Conservation (phyloP, 2,113 vertebrate species). For the Rhagologus leucostigma region DNA sequence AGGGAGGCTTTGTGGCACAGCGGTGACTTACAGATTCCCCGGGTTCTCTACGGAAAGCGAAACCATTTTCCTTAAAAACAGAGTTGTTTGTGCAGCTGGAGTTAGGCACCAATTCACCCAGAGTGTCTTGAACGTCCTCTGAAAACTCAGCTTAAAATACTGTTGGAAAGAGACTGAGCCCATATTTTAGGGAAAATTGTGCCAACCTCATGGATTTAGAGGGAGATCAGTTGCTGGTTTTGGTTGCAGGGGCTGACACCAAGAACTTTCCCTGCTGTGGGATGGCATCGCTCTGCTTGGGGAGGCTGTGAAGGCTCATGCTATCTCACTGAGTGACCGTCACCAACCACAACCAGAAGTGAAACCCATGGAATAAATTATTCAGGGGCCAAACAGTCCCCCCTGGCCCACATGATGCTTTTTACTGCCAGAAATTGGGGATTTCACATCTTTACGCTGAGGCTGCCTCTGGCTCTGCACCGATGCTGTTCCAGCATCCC, state of each 20-base stretch:
- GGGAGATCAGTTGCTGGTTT: not conserved
- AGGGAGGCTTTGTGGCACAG: not conserved
- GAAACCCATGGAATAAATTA: not conserved
- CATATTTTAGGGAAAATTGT: not conserved
- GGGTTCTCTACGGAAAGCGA: not conserved
- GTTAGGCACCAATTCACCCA: not conserved
- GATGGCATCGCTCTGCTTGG: fast-evolving
- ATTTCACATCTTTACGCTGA: fast-evolving
- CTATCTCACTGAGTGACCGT: not conserved
- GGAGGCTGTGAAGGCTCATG: not conserved
- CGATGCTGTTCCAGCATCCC: not conserved
- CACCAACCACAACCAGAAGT: not conserved
- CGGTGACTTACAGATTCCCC: not conserved
- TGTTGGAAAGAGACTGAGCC: fast-evolving
- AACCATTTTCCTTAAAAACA: not conserved
- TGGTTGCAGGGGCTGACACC: not conserved
- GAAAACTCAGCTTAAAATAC: not conserved
- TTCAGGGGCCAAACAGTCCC: not conserved
- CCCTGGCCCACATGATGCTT: fast-evolving
- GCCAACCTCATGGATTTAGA: fast-evolving
- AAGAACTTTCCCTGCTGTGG: fast-evolving
- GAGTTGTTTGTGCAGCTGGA: not conserved
- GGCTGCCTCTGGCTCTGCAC: not conserved
- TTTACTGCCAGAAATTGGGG: not conserved
- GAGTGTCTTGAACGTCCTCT: not conserved